phyloP scores from a whole-genome alignment of 2,888 invertebrate species.

The Nebria brevicollis region DNA sequence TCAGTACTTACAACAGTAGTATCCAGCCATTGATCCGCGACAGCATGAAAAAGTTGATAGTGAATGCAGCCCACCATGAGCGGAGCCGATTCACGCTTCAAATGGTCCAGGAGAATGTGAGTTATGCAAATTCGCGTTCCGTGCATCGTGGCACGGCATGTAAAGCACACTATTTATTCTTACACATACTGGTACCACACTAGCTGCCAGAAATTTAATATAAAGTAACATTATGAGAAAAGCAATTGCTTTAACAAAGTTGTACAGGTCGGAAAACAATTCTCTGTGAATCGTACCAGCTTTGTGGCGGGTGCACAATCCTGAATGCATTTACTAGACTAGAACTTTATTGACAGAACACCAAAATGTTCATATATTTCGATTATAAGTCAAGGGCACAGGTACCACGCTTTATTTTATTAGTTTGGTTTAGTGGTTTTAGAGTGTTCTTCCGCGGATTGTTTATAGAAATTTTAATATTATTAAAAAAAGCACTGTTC shows the following conservation, averaged over 20 bases:
- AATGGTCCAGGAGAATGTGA: conserved; percentile 87
- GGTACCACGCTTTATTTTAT: too few species aligned
- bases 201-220: conserved; percentile 34
- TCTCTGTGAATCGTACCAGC: neutral
- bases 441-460: too few species aligned
- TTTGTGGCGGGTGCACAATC: neutral
- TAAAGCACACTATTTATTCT: conserved; percentile 14
- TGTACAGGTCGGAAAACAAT: neutral
- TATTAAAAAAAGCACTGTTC: too few species aligned
- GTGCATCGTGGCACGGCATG: neutral
- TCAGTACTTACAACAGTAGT: conserved; percentile 82
- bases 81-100: conserved; percentile 74
- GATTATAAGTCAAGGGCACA: too few species aligned
- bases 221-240: conserved; percentile 44
- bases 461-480: too few species aligned
- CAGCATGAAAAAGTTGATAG: conserved; percentile 77
- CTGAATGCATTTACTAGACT: neutral
- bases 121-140: conserved; percentile 54
- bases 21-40: conserved; percentile 81
- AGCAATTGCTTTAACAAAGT: conserved; percentile 43
- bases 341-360: neutral
- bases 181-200: neutral
- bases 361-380: too few species aligned
- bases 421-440: too few species aligned
- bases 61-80: conserved; percentile 79